Conservation (phyloP, 1,140 invertebrate genomes). For the Temnothorax curvispinosus region DNA sequence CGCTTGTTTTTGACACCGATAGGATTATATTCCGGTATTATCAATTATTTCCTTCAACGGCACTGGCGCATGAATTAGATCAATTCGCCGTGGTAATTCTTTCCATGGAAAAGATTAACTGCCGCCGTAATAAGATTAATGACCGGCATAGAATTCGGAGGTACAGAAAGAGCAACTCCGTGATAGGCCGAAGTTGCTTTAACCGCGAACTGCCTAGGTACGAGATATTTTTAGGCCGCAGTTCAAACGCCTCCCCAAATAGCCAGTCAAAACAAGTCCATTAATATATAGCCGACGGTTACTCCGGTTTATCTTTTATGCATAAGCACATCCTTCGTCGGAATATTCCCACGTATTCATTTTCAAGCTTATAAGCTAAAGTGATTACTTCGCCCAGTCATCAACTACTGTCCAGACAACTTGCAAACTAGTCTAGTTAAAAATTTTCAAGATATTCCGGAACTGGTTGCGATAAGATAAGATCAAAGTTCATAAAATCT, state of each 20-base stretch:
- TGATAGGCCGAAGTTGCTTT: slow-evolving; percentile 32
- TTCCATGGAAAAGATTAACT: slow-evolving; percentile 31
- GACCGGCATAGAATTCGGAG: slow-evolving; percentile 37
- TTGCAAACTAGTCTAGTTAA: background rate
- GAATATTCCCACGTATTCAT: slow-evolving; percentile 35
- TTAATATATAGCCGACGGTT: slow-evolving; percentile 60
- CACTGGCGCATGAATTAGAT: background rate
- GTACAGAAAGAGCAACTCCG: background rate
- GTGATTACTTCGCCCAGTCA: background rate
- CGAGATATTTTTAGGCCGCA: slow-evolving; percentile 67
- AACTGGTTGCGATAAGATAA: background rate
- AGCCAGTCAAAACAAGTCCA: slow-evolving; percentile 72
- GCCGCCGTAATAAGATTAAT: slow-evolving; percentile 47
- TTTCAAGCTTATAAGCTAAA: background rate
- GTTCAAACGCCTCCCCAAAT: slow-evolving; percentile 61
- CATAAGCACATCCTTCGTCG: slow-evolving; percentile 30
- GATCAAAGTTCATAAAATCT: background rate
- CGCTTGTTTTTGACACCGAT: background rate
- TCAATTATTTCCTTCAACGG: slow-evolving; percentile 17
- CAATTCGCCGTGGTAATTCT: background rate
- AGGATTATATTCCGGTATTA: background rate
- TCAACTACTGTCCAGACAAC: background rate
- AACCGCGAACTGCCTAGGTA: slow-evolving; percentile 49
- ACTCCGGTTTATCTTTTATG: slow-evolving; percentile 46
- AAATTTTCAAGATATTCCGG: background rate